A percentile compares a stretch with the other conserved stretches of the same genome.
phyloP scores from a whole-genome alignment of 2,797 vertebrate species.

The Alosa sapidissima region DNA sequence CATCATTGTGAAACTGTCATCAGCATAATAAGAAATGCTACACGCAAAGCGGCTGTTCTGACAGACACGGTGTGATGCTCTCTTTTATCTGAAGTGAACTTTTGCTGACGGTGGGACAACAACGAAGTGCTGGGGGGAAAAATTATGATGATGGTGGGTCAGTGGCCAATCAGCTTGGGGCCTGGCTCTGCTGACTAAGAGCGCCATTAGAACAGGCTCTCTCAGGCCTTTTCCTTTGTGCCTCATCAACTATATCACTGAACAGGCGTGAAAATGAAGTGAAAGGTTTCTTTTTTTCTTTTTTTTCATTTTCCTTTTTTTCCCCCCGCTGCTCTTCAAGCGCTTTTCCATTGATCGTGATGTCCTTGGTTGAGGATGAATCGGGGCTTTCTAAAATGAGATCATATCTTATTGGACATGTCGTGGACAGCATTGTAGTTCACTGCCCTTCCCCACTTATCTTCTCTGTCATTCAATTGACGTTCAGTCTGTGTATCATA shows the following conservation, averaged over 20 bases:
- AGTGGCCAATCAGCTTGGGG: not conserved
- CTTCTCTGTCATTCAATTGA: conserved; percentile 12
- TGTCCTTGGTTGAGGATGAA: conserved; percentile 17
- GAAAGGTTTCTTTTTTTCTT: not conserved
- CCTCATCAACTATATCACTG: conserved; percentile 15
- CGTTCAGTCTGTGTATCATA: not conserved
- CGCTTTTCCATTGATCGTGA: not conserved
- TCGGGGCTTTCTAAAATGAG: conserved; percentile 11
- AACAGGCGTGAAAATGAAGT: conserved; percentile 17
- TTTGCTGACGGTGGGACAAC: conserved; percentile 23
- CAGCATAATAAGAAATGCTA: not conserved
- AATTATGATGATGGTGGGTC: conserved; percentile 1
- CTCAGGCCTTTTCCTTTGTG: conserved; percentile 31
- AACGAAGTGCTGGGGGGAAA: not conserved
- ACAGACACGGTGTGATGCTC: not conserved
- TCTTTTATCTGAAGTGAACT: conserved; percentile 12
- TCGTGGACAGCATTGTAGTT: conserved; percentile 22
- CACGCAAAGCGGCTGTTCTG: not conserved
- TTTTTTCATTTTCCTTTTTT: not conserved
- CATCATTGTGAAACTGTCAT: not conserved
- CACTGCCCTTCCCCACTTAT: not conserved
- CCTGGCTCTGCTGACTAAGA: conserved; percentile 28
- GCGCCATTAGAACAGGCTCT: conserved; percentile 39
- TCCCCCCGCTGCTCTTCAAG: not conserved
- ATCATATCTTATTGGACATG: conserved; percentile 35